Evolutionary conservation across 2,113 vertebrate genomes (phyloP), one percentile per base, ranked within the genome.

Genomic region (Sorex araneus): DNA sequence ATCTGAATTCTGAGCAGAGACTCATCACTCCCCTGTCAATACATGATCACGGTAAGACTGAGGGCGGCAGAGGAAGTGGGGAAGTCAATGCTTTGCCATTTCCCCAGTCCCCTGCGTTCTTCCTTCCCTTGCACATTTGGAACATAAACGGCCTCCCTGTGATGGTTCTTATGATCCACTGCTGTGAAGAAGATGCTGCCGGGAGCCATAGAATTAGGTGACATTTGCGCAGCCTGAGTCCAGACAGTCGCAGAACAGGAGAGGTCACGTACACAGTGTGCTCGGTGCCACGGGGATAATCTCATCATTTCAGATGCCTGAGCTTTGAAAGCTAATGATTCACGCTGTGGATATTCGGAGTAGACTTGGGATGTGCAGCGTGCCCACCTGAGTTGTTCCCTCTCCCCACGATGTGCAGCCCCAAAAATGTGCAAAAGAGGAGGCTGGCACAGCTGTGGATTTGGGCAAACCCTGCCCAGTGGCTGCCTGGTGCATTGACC

Each of bases 141-240:
- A 87, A 63, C 78, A 71, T 66, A 84, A 92, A 54, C 30, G 76
- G 34, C 67, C 88, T 91, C 93, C 5, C 2, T 75, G 90, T 91
- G 76, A n/a, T 81, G 75, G 82, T 94, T 82, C 60, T 40, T 74
- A 75, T 69, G 84, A 76, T 90, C 66, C 73, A 87, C 75, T 15
- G 60, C 93, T 45, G 2, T 36, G 80, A 85, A 70, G 89, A 84
- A 70, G 70, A 70, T 6, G 30, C 87, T 34, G 73, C 67, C 0
- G 1, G 1, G 82, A 70, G 84, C 30, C 0, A 32, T 87, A 84
- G 75, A 87, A 90, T 94, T 93, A 69, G 85, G 78, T 94, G 95
- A 94, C 91, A 96, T 96, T 95, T 96, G 81, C 92, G 90, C 91
- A 96, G 92, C 74, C 54, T 83, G 88, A 78, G 89, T 84, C 84